These are phyloP conservation scores for Zeus faber DNA, from an alignment of 2,113 vertebrate genomes.

Conservation along the genomic window DNA sequence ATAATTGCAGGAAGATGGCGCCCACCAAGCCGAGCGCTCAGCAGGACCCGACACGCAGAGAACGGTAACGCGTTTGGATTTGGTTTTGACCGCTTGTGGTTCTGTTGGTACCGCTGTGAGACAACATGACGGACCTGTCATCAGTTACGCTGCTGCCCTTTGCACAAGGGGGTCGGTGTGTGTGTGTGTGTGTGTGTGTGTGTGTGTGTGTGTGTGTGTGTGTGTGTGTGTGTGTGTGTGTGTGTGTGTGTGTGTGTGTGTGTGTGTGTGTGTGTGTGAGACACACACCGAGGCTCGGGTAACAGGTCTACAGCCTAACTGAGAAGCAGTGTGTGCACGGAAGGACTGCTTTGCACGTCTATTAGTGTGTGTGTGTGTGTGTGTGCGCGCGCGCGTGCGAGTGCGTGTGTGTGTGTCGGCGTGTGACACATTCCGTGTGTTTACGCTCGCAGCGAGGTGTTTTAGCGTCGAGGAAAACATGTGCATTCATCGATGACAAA, in stretches of 20 bases:
- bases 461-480: constrained; percentile 56
- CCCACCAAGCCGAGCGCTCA: constrained; percentile 97
- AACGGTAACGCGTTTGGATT: constrained; percentile 86
- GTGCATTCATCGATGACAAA: constrained; percentile 50
- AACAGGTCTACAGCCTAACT: too few relatives aligned
- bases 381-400: constrained; percentile 12
- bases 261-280: constrained; percentile 11
- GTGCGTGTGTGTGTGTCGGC: constrained; percentile 13
- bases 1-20: constrained; percentile 96
- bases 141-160: not conserved
- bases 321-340: too few relatives aligned
- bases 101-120: constrained; percentile 20
- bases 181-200: constrained; percentile 10
- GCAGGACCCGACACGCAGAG: constrained; percentile 96
- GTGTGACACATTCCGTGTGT: constrained; percentile 35
- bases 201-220: constrained; percentile 1
- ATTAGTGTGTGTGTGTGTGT: constrained; percentile 10
- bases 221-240: not conserved
- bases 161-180: constrained; percentile 20
- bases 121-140: not conserved
- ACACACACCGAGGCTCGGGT: too few relatives aligned
- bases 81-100: constrained; percentile 68
- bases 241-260: constrained; percentile 6
- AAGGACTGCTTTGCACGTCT: too few relatives aligned
- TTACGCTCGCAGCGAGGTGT: constrained; percentile 39